Base-by-base conservation (phyloP, 2,113 vertebrate genomes). In the Megaleporinus macrocephalus region DNA sequence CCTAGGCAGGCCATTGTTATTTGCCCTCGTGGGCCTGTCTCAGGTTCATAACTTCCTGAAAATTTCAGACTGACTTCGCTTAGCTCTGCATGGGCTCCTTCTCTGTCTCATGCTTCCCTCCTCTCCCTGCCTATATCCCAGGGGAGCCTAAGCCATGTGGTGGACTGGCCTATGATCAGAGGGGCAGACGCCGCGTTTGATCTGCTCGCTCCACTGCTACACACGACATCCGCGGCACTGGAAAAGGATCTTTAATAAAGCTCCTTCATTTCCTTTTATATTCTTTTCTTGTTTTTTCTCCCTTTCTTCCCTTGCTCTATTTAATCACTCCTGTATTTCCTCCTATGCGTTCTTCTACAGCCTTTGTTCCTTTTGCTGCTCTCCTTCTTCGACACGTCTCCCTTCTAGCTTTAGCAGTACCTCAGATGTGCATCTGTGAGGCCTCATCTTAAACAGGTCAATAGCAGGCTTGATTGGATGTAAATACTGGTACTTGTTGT, bases 121-220 rank as follows among this genome's bases (percentile, higher is more conserved):
- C 49, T 16, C 47, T 13, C 62, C 65, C 49, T n/a, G 26, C 71
- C 59, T 41, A 49, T 9, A 12, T 73, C 80, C 70, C 62, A 36
- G 65, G 80, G 75, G 29, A 78, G 14, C 15, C 71, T 30, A 63
- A 55, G 57, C 71, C 84, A 85, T 83, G 84, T 86, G 84, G 72
- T 22, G 30, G 77, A 30, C 72, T 86, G 84, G 84, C 80, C 12
- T 51, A 15, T 20, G 80, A 80, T 83, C 84, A 76, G 72, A 79
- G 65, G 44, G 55, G 26, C 62, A 16, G 29, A 44, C 36, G 36
- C 16, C 24, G 27, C 10, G 80, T 83, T 83, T 79, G 72, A 83
- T 81, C 76, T 76, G 44, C 70, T 18, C 62, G 51, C 47, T 47
- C 75, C n/a, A 9, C 62, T 73, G 76, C 76, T 75, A 75, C 75